A percentile compares a stretch with the other conserved stretches of the same genome.
Evolutionary conservation across 1,140 invertebrate species (phyloP).

Genomic region (Stegodyphus dumicola): DNA sequence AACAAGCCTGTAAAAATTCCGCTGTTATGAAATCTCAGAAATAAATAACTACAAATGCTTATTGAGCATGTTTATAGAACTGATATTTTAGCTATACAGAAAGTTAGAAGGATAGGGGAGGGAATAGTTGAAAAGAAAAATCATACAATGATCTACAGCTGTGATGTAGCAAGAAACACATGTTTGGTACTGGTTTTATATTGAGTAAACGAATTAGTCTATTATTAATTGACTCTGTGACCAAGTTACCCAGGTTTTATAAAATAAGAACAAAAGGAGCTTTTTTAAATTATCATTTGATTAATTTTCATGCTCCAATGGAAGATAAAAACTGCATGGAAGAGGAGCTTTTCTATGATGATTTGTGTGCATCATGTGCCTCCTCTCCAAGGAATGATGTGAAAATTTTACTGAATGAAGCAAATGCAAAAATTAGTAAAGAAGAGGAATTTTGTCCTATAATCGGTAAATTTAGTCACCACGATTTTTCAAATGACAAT

Average conservation of each 20-base stretch:
- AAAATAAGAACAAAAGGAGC: not conserved
- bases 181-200: conserved; percentile 2
- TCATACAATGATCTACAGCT: not conserved
- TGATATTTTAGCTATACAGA: not conserved
- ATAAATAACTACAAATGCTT: not conserved
- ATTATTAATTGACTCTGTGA: not conserved
- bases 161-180: not conserved
- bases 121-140: not conserved
- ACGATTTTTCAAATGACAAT: not conserved
- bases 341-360: not conserved
- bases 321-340: not conserved
- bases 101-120: not conserved
- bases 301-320: not conserved
- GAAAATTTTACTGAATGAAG: not conserved
- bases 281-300: not conserved
- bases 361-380: not conserved
- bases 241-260: not conserved
- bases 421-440: not conserved
- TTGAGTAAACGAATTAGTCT: not conserved
- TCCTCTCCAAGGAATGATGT: not conserved
- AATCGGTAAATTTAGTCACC: not conserved
- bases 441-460: not conserved
- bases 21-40: not conserved
- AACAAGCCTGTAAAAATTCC: no score
- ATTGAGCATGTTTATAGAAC: not conserved